Evolutionary conservation across 1,140 invertebrate species (phyloP).

Genomic region (Aphis craccivora): DNA sequence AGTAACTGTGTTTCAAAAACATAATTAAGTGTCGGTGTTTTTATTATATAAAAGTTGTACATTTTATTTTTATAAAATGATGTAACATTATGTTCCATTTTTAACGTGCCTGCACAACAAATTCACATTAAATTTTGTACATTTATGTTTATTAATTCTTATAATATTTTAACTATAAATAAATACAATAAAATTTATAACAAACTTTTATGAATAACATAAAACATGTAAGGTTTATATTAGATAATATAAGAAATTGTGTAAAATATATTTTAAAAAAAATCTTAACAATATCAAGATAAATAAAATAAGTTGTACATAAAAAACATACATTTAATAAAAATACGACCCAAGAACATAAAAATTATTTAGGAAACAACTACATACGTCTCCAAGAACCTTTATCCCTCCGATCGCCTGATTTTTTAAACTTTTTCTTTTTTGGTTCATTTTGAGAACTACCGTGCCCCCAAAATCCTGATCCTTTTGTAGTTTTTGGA

Average conservation of each 20-base stretch:
- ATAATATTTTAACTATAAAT: conserved; percentile 28
- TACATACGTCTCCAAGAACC: conserved; percentile 48
- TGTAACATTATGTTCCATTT: background rate
- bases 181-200: conserved; percentile 54
- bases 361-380: conserved; percentile 37
- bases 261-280: conserved; percentile 24
- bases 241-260: conserved; percentile 4
- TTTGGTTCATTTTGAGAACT: conserved; percentile 50
- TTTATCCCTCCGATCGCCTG: conserved; percentile 53
- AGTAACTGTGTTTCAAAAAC: background rate
- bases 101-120: background rate
- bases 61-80: background rate
- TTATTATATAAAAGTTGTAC: background rate
- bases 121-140: conserved; percentile 22
- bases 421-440: conserved; percentile 51
- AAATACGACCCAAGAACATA: conserved; percentile 17
- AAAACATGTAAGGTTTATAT: conserved; percentile 8
- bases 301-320: conserved; percentile 36
- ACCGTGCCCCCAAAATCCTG: conserved; percentile 19
- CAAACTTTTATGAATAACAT: conserved; percentile 42
- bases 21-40: background rate
- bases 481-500: conserved; percentile 37
- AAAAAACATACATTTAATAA: background rate
- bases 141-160: conserved; percentile 29
- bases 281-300: conserved; percentile 15